A percentile compares a stretch with the other conserved stretches of the same genome.
phyloP scores from a whole-genome alignment of 2,888 invertebrate genomes.

The Leptarthrus brevirostris region DNA sequence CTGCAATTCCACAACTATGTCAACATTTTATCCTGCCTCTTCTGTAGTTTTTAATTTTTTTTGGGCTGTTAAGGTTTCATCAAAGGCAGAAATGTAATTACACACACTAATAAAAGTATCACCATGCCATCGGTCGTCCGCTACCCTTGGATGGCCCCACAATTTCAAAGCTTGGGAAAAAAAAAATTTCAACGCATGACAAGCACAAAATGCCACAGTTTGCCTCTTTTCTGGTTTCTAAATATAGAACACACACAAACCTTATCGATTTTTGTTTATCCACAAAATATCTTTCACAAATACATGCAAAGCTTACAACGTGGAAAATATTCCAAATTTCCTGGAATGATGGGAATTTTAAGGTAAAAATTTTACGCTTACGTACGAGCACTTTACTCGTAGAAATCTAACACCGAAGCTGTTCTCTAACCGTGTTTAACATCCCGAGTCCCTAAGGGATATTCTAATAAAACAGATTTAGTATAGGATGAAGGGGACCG shows the following conservation, averaged over 20 bases:
- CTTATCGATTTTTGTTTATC: conserved; percentile 48
- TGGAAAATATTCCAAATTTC: conserved; percentile 31
- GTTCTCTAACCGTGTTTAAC: background rate
- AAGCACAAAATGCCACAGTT: conserved; percentile 36
- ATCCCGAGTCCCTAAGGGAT: background rate
- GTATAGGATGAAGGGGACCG: background rate
- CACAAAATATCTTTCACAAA: conserved; percentile 25
- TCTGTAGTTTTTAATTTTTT: conserved; percentile 17
- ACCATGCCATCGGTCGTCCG: background rate
- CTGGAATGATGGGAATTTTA: conserved; percentile 10
- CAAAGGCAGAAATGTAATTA: conserved; percentile 10
- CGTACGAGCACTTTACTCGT: conserved; percentile 12
- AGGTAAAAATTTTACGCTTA: conserved; percentile 21
- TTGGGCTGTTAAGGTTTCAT: conserved; percentile 10
- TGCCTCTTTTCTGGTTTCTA: conserved; percentile 46
- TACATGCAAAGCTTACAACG: conserved; percentile 9
- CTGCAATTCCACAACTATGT: conserved; percentile 20
- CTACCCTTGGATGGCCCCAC: background rate
- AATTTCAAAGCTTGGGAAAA: background rate
- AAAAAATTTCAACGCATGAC: conserved; percentile 40
- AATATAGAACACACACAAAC: conserved; percentile 47
- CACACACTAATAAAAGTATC: conserved; percentile 14
- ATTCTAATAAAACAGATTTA: conserved; percentile 32
- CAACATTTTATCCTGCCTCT: conserved; percentile 25
- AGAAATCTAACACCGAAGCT: conserved; percentile 1